phyloP scores from a whole-genome alignment of 2,797 vertebrate species.

The Crax fasciolata region DNA sequence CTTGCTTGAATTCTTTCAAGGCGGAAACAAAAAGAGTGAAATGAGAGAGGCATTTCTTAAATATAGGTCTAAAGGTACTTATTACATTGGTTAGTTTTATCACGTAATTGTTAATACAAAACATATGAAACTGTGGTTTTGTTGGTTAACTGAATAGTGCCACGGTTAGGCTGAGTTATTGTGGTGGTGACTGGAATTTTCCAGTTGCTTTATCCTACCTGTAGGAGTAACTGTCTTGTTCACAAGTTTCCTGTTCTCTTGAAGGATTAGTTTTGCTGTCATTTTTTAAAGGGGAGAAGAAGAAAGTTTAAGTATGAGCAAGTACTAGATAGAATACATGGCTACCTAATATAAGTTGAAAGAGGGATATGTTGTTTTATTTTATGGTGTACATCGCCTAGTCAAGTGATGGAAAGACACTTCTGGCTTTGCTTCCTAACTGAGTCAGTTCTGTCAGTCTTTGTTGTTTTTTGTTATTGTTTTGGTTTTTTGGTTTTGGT shows the following conservation, averaged over 20 bases:
- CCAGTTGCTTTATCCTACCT: neutral
- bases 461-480: neutral
- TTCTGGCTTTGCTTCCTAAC: neutral
- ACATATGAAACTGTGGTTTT: neutral
- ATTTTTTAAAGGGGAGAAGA: neutral
- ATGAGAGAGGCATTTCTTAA: neutral
- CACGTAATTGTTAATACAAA: neutral
- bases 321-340: neutral
- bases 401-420: neutral
- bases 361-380: neutral
- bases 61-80: neutral
- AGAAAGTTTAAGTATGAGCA: neutral
- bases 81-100: neutral
- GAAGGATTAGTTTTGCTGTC: neutral
- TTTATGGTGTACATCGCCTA: neutral
- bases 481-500: neutral
- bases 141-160: neutral
- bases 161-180: neutral
- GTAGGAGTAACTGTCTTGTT: neutral
- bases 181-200: slow-evolving; percentile 13
- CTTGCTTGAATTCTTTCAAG: neutral
- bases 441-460: neutral
- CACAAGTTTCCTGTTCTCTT: neutral
- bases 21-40: neutral
- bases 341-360: neutral